Percentiles rank a stretch among this genome's conserved stretches.
phyloP scores from a whole-genome alignment of 2,888 invertebrate species.

The Elegia similella region DNA sequence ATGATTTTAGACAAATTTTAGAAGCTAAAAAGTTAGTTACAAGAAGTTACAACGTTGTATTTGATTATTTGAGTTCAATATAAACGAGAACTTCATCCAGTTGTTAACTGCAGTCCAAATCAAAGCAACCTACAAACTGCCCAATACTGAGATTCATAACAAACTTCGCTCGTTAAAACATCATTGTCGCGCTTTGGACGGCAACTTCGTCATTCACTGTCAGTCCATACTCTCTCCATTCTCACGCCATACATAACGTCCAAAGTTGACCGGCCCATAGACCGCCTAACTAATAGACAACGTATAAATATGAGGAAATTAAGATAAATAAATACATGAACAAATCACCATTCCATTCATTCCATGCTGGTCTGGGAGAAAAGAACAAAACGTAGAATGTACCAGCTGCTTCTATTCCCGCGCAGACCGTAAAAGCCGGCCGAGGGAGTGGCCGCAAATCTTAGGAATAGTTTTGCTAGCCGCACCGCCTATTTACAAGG shows the following conservation, averaged over 20 bases:
- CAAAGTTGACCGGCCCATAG: conserved; percentile 12
- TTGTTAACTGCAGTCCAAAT: neutral
- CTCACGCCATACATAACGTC: conserved; percentile 18
- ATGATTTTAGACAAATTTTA: too few relatives aligned
- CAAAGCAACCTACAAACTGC: neutral
- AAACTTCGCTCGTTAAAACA: conserved; percentile 14
- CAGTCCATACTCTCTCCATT: conserved; percentile 8
- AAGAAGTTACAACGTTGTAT: too few relatives aligned
- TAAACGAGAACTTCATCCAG: neutral
- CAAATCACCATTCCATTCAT: too few relatives aligned
- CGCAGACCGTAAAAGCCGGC: too few relatives aligned
- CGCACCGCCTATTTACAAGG: too few relatives aligned
- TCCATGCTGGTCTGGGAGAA: too few relatives aligned
- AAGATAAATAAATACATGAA: too few relatives aligned
- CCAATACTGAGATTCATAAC: conserved; percentile 11
- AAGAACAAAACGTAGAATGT: too few relatives aligned
- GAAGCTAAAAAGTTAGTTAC: too few relatives aligned
- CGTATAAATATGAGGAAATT: neutral
- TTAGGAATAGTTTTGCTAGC: too few relatives aligned
- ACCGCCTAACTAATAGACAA: neutral
- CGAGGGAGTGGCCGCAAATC: too few relatives aligned
- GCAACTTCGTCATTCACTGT: conserved; percentile 15
- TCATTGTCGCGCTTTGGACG: conserved; percentile 1
- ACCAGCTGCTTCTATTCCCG: too few relatives aligned
- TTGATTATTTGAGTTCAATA: neutral